Base-by-base conservation (phyloP, 2,113 vertebrate genomes). In the Variabilichromis moorii region DNA sequence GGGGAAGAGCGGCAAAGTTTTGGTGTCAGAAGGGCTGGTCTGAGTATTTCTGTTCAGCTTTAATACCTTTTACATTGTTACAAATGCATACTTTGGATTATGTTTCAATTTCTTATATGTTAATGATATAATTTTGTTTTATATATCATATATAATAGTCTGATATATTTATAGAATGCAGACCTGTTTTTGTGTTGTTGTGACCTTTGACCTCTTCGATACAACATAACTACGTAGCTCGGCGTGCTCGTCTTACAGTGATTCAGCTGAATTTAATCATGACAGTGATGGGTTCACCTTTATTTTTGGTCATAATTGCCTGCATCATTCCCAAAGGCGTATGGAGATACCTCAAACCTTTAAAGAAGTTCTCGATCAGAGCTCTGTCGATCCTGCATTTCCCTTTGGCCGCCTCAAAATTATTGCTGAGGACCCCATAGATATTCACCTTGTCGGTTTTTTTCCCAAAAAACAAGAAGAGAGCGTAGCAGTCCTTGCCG, bases 361-460 rank as follows among this genome's bases (percentile, higher is more conserved):
- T 96, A 50, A 97, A 96, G 90, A 96, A 96, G 84, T 96, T 93
- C 90, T 96, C 95, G 0, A 97, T 92, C 10, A 96, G 88, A 19
- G 59, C 33, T 63, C 90, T 87, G 83, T 97, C 93, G 3, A 96
- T 94, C 54, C 63, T 91, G 76, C 95, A 95, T 81, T 95, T 96
- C 3, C 93, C 95, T 2, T 92, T 78, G 14, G 94, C 96, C 0
- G 86, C 92, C 2, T 96, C 91, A 6, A 97, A 95, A 86, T 96
- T 96, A 84, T 97, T 97, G 91, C 96, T 97, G 37, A 97, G 93
- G 53, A 97, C 92, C 0, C 96, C 96, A 6, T 92, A 96, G 81
- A 97, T 95, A 31, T 95, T 94, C 4, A 78, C 92, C 10, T 71
- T 88, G 90, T 97, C 95, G 0, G 28, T 94, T 47, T 89, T 93